Conservation (phyloP, 2,888 invertebrate genomes). For the Mallateleia sp. region DNA sequence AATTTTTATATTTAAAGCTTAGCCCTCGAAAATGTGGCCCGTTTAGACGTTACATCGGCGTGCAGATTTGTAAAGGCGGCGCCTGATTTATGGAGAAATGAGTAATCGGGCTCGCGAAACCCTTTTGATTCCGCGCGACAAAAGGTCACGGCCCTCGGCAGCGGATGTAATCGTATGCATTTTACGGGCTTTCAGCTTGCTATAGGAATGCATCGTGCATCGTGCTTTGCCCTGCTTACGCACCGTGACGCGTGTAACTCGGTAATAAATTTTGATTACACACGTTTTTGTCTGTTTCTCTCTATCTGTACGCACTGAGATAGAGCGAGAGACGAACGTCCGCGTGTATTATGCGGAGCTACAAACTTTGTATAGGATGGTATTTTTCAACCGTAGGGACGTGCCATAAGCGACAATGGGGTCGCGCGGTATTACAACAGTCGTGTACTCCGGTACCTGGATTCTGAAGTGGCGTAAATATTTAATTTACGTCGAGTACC, state of each 20-base stretch:
- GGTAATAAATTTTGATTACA: constrained; percentile 88
- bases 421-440: constrained; percentile 55
- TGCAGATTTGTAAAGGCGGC: background rate
- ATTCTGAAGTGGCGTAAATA: constrained; percentile 85
- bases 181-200: constrained; percentile 83
- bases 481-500: constrained; percentile 84
- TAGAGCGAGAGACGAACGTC: constrained; percentile 46
- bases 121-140: constrained; percentile 80
- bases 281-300: constrained; percentile 79
- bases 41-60: background rate
- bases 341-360: too few species aligned
- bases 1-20: too few species aligned
- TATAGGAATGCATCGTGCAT: constrained; percentile 65
- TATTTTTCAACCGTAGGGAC: constrained; percentile 74
- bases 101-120: constrained; percentile 80
- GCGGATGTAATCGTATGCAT: constrained; percentile 88
- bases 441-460: constrained; percentile 79
- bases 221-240: constrained; percentile 81
- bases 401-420: constrained; percentile 59
- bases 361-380: constrained; percentile 75
- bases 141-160: constrained; percentile 81
- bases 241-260: constrained; percentile 85
- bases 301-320: constrained; percentile 45
- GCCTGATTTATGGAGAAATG: constrained; percentile 85
- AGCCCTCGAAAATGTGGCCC: too few species aligned